Conservation (phyloP, 2,888 invertebrate genomes). For the Mycogona germanica region DNA sequence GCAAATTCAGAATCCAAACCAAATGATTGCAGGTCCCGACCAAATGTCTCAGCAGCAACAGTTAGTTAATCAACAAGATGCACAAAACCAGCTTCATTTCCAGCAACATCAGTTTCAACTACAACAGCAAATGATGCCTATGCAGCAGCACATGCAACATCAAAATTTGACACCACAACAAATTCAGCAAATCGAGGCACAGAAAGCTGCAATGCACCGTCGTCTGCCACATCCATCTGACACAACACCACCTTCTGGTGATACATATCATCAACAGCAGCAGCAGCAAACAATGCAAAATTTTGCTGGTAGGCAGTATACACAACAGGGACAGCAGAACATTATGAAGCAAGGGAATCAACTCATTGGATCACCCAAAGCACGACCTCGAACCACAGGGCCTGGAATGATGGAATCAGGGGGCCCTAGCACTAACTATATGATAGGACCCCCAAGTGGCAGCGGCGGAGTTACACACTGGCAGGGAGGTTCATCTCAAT, state of each 20-base stretch:
- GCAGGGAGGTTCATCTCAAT: conserved; percentile 1
- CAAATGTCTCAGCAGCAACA: no score
- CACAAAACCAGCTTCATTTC: conserved; percentile 20
- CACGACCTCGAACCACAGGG: conserved; percentile 6
- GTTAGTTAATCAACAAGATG: no score
- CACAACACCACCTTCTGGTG: neutral
- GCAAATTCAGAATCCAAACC: conserved; percentile 35
- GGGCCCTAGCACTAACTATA: neutral
- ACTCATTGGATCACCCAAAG: conserved; percentile 5
- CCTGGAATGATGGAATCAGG: no score
- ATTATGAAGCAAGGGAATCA: no score
- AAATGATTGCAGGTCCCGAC: no score
- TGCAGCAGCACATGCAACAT: conserved; percentile 22
- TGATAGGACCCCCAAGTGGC: neutral
- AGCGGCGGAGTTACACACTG: neutral
- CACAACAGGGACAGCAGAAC: neutral
- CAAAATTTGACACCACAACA: conserved; percentile 13
- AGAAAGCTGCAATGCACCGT: no score
- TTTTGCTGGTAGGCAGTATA: conserved; percentile 9
- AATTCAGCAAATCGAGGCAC: conserved; percentile 25
- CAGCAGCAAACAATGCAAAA: conserved; percentile 21
- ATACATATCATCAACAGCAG: conserved; percentile 11
- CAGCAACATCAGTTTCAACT: conserved; percentile 30
- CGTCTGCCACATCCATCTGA: no score
- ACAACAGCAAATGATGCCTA: conserved; percentile 21